Evolutionary conservation across 2,113 vertebrate genomes (phyloP).

Genomic region (Psilopsiagon aurifrons): DNA sequence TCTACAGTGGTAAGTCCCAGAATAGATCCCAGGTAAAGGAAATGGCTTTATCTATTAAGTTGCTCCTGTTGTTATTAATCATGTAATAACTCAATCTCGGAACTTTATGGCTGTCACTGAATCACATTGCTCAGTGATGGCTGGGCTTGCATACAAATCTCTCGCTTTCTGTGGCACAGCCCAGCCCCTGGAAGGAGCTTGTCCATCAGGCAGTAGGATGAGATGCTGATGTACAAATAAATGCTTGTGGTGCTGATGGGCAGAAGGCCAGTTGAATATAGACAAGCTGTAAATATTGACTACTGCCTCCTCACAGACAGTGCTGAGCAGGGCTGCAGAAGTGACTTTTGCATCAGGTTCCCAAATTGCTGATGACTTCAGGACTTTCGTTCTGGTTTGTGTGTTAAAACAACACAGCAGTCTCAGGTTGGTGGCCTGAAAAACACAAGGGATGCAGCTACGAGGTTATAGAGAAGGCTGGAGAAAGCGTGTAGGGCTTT

Average conservation of each 20-base stretch:
- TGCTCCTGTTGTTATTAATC: neutral
- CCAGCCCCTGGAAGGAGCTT: neutral
- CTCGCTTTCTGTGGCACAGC: neutral
- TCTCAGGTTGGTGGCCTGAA: neutral
- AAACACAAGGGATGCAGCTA: neutral
- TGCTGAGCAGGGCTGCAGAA: neutral
- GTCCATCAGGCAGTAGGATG: neutral
- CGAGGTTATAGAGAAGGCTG: neutral
- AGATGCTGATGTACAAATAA: neutral
- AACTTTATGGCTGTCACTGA: neutral
- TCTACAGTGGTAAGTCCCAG: neutral
- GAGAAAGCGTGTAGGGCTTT: neutral
- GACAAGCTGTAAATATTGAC: neutral
- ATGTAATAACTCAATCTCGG: neutral
- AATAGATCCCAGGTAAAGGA: neutral
- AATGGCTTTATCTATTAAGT: neutral
- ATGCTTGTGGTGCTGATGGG: neutral
- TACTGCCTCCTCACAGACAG: neutral
- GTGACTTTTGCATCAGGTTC: neutral
- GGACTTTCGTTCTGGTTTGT: neutral
- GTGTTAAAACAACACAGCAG: neutral
- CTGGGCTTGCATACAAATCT: neutral
- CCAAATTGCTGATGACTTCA: neutral
- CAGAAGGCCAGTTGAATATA: neutral
- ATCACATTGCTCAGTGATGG: accelerated